phyloP scores from a whole-genome alignment of 2,113 vertebrate genomes.

The Andinoacara biseriatus region DNA sequence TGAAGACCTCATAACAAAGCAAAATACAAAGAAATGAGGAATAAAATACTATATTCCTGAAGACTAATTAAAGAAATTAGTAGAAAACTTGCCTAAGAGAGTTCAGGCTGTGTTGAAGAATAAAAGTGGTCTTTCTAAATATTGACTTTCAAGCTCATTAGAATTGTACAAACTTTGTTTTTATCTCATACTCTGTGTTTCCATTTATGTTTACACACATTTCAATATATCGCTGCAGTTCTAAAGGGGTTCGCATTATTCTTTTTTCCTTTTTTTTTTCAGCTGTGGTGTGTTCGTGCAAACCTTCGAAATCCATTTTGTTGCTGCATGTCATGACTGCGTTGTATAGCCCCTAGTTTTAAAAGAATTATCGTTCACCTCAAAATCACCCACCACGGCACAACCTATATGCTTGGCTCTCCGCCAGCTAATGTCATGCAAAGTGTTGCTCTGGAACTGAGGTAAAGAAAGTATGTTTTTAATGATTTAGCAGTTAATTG shows the following conservation, averaged over 20 bases:
- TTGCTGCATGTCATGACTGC: conserved; percentile 23
- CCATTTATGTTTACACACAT: background rate
- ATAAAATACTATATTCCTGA: background rate
- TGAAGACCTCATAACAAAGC: background rate
- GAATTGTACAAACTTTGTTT: background rate
- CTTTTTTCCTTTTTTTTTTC: background rate
- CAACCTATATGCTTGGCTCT: conserved; percentile 41
- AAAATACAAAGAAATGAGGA: background rate
- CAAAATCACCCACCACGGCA: conserved; percentile 3
- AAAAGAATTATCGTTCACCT: conserved; percentile 48
- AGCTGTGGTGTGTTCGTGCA: background rate
- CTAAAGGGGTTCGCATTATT: too few relatives aligned
- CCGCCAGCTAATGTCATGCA: conserved; percentile 45
- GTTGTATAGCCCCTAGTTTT: conserved; percentile 41
- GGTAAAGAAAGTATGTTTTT: conserved; percentile 70
- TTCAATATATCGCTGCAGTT: background rate
- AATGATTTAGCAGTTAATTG: conserved; percentile 73
- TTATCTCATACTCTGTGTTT: background rate
- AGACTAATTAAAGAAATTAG: background rate
- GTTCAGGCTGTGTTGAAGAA: background rate
- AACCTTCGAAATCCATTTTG: conserved; percentile 53
- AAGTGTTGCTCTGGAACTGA: conserved; percentile 51
- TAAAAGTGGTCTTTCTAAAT: background rate
- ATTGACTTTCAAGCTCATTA: background rate
- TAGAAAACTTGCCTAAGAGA: background rate